Percentiles rank a stretch among this genome's conserved stretches.
phyloP scores from a whole-genome alignment of 1,140 invertebrate species.

The Tribolium madens region DNA sequence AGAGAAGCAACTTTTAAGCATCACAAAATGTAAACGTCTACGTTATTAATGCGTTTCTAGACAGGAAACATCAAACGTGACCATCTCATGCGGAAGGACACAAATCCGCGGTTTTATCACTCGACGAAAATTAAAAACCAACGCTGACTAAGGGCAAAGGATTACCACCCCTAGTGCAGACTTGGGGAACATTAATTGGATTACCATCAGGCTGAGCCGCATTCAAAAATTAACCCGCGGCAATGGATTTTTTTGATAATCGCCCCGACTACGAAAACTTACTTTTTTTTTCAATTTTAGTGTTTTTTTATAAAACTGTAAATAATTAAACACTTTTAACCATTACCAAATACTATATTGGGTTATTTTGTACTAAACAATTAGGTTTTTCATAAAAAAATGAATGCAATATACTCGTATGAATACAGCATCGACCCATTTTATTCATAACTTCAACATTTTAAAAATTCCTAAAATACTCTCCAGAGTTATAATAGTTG shows the following conservation, averaged over 20 bases:
- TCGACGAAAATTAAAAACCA: constrained; percentile 31
- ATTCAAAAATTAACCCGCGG: constrained; percentile 30
- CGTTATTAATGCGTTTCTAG: constrained; percentile 41
- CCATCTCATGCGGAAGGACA: constrained; percentile 38
- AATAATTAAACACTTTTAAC: no score
- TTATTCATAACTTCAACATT: no score
- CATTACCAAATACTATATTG: no score
- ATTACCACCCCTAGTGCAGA: background rate
- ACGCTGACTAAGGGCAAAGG: background rate
- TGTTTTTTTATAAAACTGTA: no score
- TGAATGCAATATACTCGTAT: no score
- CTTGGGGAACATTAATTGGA: constrained; percentile 21
- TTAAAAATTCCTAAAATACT: no score
- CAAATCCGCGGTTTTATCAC: constrained; percentile 40
- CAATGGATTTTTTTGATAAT: background rate
- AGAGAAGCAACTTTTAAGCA: constrained; percentile 6
- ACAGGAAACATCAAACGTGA: constrained; percentile 38
- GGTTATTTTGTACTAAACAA: no score
- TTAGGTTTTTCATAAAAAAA: no score
- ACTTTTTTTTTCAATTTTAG: no score
- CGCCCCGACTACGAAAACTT: no score
- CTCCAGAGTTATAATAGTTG: no score
- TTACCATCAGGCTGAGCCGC: constrained; percentile 17
- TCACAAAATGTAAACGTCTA: constrained; percentile 41
- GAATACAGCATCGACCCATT: no score